Evolutionary conservation across 2,113 vertebrate species (phyloP).

Genomic region (Columba janthina): DNA sequence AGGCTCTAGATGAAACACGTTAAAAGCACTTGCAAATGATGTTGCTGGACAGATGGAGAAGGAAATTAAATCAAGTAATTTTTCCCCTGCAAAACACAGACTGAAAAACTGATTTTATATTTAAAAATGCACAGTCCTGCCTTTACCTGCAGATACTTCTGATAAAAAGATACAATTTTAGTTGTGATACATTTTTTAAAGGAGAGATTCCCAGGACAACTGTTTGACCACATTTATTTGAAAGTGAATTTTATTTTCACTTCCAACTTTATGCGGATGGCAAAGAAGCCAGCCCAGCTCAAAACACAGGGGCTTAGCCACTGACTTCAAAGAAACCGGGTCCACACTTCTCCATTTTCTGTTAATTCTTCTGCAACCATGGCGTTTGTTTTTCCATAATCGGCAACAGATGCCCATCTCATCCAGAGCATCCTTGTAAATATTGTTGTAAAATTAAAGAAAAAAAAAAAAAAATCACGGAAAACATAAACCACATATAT

Average conservation of each 20-base stretch:
- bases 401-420: neutral
- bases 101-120: neutral
- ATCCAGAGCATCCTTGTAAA: conserved; percentile 48
- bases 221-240: neutral
- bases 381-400: neutral
- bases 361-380: neutral
- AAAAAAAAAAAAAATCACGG: neutral
- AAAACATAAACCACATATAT: neutral
- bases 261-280: neutral
- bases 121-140: neutral
- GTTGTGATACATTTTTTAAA: neutral
- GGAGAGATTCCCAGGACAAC: neutral
- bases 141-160: neutral
- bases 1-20: conserved; percentile 38
- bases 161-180: neutral
- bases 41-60: conserved; percentile 31
- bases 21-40: conserved; percentile 50
- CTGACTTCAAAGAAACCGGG: neutral
- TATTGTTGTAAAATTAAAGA: neutral
- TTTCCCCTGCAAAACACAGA: neutral
- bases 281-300: neutral
- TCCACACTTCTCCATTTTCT: neutral
- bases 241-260: neutral
- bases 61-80: conserved; percentile 15
- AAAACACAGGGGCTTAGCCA: neutral